Base-by-base conservation (phyloP, 2,797 vertebrate species). In the Peromyscus aztecus region DNA sequence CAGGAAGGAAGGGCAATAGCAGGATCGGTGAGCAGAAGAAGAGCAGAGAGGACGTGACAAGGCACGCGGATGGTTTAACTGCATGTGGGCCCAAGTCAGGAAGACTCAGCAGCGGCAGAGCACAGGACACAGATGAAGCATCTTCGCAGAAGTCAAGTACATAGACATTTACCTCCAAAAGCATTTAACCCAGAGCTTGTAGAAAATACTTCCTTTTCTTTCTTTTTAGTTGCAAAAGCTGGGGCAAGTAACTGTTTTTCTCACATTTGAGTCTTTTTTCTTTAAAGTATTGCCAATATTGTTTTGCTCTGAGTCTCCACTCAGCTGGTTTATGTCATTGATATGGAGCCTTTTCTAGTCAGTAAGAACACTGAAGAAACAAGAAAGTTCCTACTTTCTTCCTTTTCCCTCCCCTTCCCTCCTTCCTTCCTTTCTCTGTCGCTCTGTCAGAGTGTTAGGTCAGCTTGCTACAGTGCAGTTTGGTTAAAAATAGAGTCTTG, bases 401-500 rank as follows among this genome's bases (percentile, higher is more conserved):
- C 10, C n/a, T 3, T 43, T 14, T 12, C 12, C 19, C 2, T 21
- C 2, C 49, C 24, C 57, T 14, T 6, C 6, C 13, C 7, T 24
- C 3, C 12, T 11, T 46, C 59, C 10, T 63, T 94, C 73, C 69
- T 81, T 80, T 69, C 94, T 95, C 92, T 92, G 93, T 82, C 34
- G 55, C 97, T 43, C 81, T 96, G 75, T 84, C 89, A 97, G 96
- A 97, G 84, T 95, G 97, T 93, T 95, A 97, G 96, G 96, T 97
- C 95, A 98, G 95, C 81, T 80, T 91, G 89, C 77, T 84, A 89
- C 46, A 77, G 94, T 83, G 97, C 77, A 97, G 93, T 69, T 95
- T 95, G 81, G 65, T 84, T 95, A 98, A 98, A 98, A 98, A 98
- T 97, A 98, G 86, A 90, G 90, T 55, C 77, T 95, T 4, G 94